Evolutionary conservation across 2,888 invertebrate genomes (phyloP).

Genomic region (Scaptomyza tumidula): DNA sequence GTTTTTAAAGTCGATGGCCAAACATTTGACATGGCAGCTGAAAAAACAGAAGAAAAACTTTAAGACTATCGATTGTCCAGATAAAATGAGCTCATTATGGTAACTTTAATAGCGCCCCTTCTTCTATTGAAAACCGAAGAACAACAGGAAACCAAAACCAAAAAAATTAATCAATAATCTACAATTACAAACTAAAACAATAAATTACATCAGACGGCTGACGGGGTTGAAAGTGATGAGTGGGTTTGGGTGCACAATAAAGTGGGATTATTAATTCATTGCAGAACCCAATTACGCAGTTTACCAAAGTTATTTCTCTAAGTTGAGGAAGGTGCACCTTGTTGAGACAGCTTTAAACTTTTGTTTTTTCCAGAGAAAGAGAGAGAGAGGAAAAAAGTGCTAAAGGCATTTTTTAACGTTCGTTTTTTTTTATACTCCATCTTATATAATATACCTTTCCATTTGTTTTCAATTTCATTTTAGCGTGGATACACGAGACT

Average conservation of each 20-base stretch:
- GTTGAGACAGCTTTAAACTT: slow-evolving; percentile 36
- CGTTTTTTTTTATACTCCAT: slow-evolving; percentile 18
- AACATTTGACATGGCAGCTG: slow-evolving; percentile 29
- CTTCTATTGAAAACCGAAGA: slow-evolving; percentile 4
- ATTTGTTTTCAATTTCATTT: slow-evolving; percentile 40
- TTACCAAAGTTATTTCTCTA: slow-evolving; percentile 35
- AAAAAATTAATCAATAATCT: slow-evolving; percentile 67
- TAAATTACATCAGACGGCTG: slow-evolving; percentile 55
- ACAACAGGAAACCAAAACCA: neutral
- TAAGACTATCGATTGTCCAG: slow-evolving; percentile 58
- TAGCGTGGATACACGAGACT: slow-evolving; percentile 86
- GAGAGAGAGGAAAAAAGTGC: slow-evolving; percentile 2
- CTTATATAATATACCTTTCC: slow-evolving; percentile 4
- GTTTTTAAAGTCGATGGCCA: slow-evolving; percentile 53
- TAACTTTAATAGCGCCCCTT: slow-evolving; percentile 22
- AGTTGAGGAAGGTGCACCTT: slow-evolving; percentile 23
- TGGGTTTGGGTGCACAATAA: slow-evolving; percentile 12
- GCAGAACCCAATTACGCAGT: slow-evolving; percentile 69
- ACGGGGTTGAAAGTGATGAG: neutral
- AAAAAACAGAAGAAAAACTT: slow-evolving; percentile 35
- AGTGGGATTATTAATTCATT: slow-evolving; percentile 70
- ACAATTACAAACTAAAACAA: slow-evolving; percentile 72
- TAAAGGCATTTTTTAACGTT: neutral
- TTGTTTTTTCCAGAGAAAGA: slow-evolving; percentile 3
- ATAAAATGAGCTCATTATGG: slow-evolving; percentile 59